Evolutionary conservation across 2,797 vertebrate species (phyloP), one percentile per base, ranked within the genome.

Genomic region (Acrocephalus scirpaceus): DNA sequence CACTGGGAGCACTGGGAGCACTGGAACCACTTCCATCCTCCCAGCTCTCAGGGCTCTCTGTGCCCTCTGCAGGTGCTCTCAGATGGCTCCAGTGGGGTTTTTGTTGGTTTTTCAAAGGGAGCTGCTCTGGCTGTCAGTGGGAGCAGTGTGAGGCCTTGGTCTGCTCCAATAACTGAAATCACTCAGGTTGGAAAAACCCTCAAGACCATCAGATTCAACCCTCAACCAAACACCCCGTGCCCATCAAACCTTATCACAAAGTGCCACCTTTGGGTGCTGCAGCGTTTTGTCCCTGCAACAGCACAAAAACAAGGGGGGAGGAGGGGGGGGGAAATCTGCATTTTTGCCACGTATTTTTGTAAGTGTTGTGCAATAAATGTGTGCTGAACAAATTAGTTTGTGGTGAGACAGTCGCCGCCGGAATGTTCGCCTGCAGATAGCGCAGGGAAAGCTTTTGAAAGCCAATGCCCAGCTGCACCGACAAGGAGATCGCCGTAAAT

Each of bases 311-410:
- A 47, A 74, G 40, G 47, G 10, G 38, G 10, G 40, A 50, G 10
- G 10, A 12, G 36, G 26, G 12, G 4, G 6, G 25, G 15, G 3
- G 7, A 27, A 78, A 79, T 91, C 85, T 71, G 74, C 80, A 92
- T 94, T 95, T 96, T 44, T 57, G 36, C 92, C 92, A 92, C 56
- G 66, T 95, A 44, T 76, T 86, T 84, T n/a, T 71, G 12, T 66
- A 76, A 94, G 61, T 29, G 92, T 91, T 61, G 75, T 53, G 72
- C 69, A 22, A 91, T 51, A 92, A 84, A 91, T 36, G 74, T 2
- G 67, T 47, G 92, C 61, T 51, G 92, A 94, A 87, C 92, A 94
- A 92, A 95, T 89, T 18, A 90, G 93, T 90, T 72, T 56, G 86
- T 88, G 11, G 74, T 20, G 88, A 88, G 95, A 47, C 74, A 58